Conservation (phyloP, 2,888 invertebrate genomes). For the Nasonovia ribisnigri region DNA sequence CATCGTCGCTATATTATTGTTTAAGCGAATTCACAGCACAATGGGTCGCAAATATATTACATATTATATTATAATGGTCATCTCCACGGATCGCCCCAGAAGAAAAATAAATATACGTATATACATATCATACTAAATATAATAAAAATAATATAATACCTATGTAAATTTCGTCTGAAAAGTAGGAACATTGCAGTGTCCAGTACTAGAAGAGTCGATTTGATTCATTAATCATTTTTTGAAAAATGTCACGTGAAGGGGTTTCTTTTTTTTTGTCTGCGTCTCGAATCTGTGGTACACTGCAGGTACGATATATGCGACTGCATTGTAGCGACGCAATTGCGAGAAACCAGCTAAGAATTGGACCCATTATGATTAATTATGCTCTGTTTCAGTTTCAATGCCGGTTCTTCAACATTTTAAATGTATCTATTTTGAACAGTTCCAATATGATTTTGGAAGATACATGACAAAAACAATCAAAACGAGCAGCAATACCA, state of each 20-base stretch:
- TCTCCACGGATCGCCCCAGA: neutral
- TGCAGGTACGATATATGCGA: neutral
- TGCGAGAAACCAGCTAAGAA: neutral
- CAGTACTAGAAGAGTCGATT: neutral
- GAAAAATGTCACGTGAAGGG: neutral
- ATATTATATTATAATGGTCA: neutral
- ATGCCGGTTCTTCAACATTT: neutral
- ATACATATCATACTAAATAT: neutral
- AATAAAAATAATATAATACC: neutral
- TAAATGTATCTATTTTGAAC: neutral
- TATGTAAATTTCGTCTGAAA: constrained; percentile 1
- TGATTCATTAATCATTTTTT: neutral
- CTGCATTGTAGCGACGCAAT: neutral
- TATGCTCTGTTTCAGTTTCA: neutral
- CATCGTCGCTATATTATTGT: constrained; percentile 17
- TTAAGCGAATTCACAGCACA: constrained; percentile 31
- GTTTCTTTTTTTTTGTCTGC: neutral
- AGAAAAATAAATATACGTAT: neutral
- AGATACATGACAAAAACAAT: neutral
- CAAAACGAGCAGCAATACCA: neutral
- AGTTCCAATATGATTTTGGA: neutral
- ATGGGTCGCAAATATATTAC: constrained; percentile 14
- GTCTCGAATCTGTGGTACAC: neutral
- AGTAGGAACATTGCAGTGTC: neutral
- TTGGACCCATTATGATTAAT: neutral